Base-by-base conservation (phyloP, 2,888 invertebrate genomes). In the Sturmia bella region DNA sequence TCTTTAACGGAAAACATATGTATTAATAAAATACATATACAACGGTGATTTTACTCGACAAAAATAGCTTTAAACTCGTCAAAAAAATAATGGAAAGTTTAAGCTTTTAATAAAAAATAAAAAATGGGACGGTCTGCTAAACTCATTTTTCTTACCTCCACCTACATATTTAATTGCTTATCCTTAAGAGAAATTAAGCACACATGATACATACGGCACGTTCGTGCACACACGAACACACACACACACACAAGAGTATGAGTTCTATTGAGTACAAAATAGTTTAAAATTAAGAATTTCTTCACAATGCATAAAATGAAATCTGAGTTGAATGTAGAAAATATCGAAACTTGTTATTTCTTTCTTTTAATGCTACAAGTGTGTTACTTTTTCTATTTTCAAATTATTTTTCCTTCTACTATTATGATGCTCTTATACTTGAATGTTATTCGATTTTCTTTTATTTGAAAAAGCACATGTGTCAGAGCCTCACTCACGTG, bases 371-470 rank as follows among this genome's bases (percentile, higher is more conserved):
- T 32, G 32, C 13, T 54, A 1, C n/a, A 57, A 15, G 37, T 13
- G 27, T 27, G 3, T 27, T 27, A 9, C 2, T 48, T 48, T 64
- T 17, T 39, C 54, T 9, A 27, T 4, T 19, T 13, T 27, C n/a
- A 12, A 1, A 32, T 32, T 9, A 5, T n/a, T 6, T 3, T 32
- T 5, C 32, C 9, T 32, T 32, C 32, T 32, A 32, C 32, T 32
- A 32, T 32, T 61, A 61, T 24, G 5, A 52, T 52, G 52, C 66
- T 66, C 66, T 66, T 66, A 66, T 52, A 66, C 66, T 52, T 21
- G 41, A 9, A 52, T 50, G 11, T n/a, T 54, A n/a, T 13, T 13
- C 3, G 5, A 45, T 45, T 45, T 45, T 45, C 45, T 15, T 45
- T 15, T 45, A 2, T 45, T 45, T 45, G 15, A 7, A 7, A 3